Conservation (phyloP, 2,113 vertebrate genomes). For the Desmodus rotundus region DNA sequence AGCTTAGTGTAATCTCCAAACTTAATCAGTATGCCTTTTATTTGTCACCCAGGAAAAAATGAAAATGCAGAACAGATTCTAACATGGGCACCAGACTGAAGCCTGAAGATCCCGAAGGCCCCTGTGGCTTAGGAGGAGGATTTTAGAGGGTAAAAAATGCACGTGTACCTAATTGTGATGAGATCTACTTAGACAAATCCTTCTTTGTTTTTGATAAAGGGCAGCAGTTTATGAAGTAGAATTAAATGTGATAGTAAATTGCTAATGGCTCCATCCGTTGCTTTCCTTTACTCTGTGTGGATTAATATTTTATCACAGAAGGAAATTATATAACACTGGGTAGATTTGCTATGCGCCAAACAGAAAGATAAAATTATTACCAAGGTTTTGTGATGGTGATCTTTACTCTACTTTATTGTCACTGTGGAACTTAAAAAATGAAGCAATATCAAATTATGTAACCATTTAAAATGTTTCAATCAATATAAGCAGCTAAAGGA, state of each 20-base stretch:
- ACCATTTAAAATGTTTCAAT: background rate
- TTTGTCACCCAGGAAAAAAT: background rate
- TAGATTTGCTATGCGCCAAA: background rate
- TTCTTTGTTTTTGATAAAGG: background rate
- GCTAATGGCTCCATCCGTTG: background rate
- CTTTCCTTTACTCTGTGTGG: background rate
- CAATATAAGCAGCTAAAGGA: background rate
- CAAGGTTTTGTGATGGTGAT: background rate
- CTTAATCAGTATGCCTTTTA: conserved; percentile 42
- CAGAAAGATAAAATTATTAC: conserved; percentile 9
- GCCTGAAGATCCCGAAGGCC: background rate
- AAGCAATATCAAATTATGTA: background rate
- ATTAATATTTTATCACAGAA: background rate
- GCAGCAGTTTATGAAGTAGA: background rate
- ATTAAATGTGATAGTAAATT: background rate
- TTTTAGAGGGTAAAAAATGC: background rate
- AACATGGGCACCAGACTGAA: background rate
- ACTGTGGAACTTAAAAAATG: background rate
- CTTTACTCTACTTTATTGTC: background rate
- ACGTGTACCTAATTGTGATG: background rate
- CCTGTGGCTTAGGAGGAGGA: background rate
- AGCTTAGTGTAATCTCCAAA: conserved; percentile 48
- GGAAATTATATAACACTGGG: background rate
- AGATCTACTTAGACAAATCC: background rate
- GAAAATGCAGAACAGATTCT: conserved; percentile 4